Conservation (phyloP, 2,888 invertebrate species). For the Galeopsomyia nigrocyanea region DNA sequence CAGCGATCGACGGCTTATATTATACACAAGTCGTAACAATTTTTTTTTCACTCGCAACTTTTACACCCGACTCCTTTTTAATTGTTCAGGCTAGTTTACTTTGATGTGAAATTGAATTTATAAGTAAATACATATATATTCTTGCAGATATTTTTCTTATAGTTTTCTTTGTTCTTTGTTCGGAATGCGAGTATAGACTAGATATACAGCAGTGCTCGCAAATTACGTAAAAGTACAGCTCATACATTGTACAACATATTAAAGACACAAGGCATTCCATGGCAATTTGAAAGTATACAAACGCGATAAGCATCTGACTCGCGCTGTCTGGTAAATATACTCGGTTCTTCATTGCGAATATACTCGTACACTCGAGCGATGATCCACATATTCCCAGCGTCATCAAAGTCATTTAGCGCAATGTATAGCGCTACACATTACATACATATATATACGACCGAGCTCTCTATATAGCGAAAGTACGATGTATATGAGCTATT, state of each 20-base stretch:
- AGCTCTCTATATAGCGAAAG: background rate
- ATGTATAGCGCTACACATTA: constrained; percentile 13
- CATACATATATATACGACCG: background rate
- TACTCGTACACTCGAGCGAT: constrained; percentile 17
- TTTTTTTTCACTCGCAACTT: too few relatives aligned
- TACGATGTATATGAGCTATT: constrained; percentile 26
- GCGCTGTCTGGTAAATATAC: background rate
- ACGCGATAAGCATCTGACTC: constrained; percentile 38
- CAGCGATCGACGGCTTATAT: too few relatives aligned
- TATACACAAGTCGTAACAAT: too few relatives aligned
- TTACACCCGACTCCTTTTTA: too few relatives aligned
- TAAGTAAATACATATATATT: too few relatives aligned
- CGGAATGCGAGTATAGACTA: too few relatives aligned
- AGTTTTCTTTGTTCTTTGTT: too few relatives aligned
- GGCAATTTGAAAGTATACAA: constrained; percentile 32
- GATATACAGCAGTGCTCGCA: too few relatives aligned
- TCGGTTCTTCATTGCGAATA: constrained; percentile 10
- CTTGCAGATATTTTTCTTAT: too few relatives aligned
- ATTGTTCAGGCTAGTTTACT: too few relatives aligned
- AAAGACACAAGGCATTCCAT: constrained; percentile 16
- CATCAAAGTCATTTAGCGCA: constrained; percentile 39
- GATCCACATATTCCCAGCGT: background rate
- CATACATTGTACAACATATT: constrained; percentile 9
- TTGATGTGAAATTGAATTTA: too few relatives aligned
- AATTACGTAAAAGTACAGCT: too few relatives aligned